These are phyloP conservation scores for Euproctis similis DNA, from an alignment of 2,888 invertebrate species.

Conservation along the genomic window DNA sequence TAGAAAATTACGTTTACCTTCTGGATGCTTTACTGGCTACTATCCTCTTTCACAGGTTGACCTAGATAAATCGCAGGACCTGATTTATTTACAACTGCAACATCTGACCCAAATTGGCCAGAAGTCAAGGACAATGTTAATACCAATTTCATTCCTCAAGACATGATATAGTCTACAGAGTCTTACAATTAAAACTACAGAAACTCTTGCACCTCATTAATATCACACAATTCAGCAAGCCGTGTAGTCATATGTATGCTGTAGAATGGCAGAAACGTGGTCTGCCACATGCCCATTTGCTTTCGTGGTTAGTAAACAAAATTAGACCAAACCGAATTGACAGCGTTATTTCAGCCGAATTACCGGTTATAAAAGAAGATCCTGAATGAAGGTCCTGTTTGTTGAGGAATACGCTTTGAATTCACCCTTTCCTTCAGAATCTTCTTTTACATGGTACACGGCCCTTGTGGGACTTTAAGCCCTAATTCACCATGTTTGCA, in stretches of 20 bases:
- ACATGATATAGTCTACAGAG: too few relatives aligned
- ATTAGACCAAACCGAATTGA: conserved; percentile 19
- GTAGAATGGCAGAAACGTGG: conserved; percentile 15
- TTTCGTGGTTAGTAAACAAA: conserved; percentile 19
- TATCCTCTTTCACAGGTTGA: conserved; percentile 14
- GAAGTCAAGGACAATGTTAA: too few relatives aligned
- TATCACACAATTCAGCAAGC: too few relatives aligned
- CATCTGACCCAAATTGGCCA: conserved; percentile 11
- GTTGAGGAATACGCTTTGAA: not conserved
- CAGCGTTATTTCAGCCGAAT: conserved; percentile 17
- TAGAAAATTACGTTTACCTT: conserved; percentile 15
- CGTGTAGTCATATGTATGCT: not conserved
- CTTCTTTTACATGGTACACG: conserved; percentile 20
- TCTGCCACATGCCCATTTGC: conserved; percentile 11
- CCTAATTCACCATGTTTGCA: not conserved
- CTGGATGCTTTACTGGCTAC: conserved; percentile 14
- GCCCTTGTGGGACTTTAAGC: conserved; percentile 4
- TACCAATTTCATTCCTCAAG: too few relatives aligned
- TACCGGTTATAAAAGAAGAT: conserved; percentile 16
- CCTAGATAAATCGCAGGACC: conserved; percentile 15
- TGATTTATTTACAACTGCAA: too few relatives aligned
- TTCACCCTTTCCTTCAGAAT: too few relatives aligned
- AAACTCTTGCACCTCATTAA: too few relatives aligned
- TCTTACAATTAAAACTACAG: too few relatives aligned
- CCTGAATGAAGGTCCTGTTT: conserved; percentile 12